phyloP scores from a whole-genome alignment of 2,888 invertebrate genomes.

The Argynnis bischoffii region DNA sequence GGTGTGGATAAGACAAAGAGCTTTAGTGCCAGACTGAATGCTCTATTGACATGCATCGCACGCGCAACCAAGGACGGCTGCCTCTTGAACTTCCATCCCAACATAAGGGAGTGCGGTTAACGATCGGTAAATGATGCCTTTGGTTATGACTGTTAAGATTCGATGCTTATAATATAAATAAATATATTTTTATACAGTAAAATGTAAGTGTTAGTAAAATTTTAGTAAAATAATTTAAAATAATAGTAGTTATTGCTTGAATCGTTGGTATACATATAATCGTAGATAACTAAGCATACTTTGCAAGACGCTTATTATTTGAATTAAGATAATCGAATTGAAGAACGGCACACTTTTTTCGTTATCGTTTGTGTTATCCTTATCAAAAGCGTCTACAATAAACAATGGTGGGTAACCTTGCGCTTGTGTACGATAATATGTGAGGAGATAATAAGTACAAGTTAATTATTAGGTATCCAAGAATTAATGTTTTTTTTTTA shows the following conservation, averaged over 20 bases:
- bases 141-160: conserved; percentile 32
- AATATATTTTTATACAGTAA: not conserved
- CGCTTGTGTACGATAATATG: conserved; percentile 42
- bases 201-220: too few relatives aligned
- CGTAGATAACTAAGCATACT: not conserved
- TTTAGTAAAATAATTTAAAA: too few relatives aligned
- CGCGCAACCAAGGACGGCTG: conserved; percentile 62
- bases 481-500: too few relatives aligned
- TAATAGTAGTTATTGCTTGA: too few relatives aligned
- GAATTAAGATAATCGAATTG: conserved; percentile 29
- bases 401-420: conserved; percentile 70
- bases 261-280: too few relatives aligned
- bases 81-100: conserved; percentile 43
- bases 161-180: conserved; percentile 5
- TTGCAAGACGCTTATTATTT: not conserved
- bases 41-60: conserved; percentile 64
- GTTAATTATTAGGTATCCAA: conserved; percentile 40
- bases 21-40: conserved; percentile 44
- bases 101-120: conserved; percentile 33
- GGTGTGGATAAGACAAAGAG: conserved; percentile 57
- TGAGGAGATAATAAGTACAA: conserved; percentile 41
- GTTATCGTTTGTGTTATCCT: conserved; percentile 47
- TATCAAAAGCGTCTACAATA: conserved; percentile 64
- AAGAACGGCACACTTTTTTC: conserved; percentile 21
- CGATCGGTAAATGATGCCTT: conserved; percentile 36